Evolutionary conservation across 1,140 invertebrate genomes (phyloP).

Genomic region (Lordiphosa mommai): DNA sequence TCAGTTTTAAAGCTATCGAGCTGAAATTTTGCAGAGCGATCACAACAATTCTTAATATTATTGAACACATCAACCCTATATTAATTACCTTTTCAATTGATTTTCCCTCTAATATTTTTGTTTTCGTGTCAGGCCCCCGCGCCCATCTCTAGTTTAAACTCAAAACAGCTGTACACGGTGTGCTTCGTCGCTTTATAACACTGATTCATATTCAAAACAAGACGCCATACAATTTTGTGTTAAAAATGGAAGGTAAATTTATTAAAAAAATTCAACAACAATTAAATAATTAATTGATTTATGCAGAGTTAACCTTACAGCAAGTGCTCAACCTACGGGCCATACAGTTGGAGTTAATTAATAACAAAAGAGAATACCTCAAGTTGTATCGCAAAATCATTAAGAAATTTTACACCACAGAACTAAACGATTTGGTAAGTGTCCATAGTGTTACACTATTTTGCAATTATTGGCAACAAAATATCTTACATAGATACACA

Average conservation of each 20-base stretch:
- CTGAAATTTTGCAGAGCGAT: too few relatives aligned
- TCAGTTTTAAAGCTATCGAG: too few relatives aligned
- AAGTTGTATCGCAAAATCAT: constrained; percentile 39
- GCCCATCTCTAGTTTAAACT: too few relatives aligned
- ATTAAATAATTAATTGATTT: neutral
- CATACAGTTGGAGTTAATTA: constrained; percentile 22
- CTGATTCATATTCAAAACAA: constrained; percentile 10
- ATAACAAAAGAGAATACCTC: constrained; percentile 26
- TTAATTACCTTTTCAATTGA: too few relatives aligned
- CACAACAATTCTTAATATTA: too few relatives aligned
- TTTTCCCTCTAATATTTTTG: too few relatives aligned
- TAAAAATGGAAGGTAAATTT: constrained; percentile 44
- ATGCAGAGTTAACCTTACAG: constrained; percentile 36
- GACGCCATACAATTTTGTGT: neutral
- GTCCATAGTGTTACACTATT: too few relatives aligned
- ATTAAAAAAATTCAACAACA: neutral
- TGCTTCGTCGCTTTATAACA: neutral
- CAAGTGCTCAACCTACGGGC: constrained; percentile 35
- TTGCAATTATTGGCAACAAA: too few relatives aligned
- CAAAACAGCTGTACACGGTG: too few relatives aligned
- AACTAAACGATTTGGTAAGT: constrained; percentile 47
- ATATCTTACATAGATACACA: too few relatives aligned
- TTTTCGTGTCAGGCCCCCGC: too few relatives aligned
- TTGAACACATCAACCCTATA: too few relatives aligned
- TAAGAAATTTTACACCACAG: constrained; percentile 36